phyloP scores from a whole-genome alignment of 2,113 vertebrate species.

The Lutjanus erythropterus region DNA sequence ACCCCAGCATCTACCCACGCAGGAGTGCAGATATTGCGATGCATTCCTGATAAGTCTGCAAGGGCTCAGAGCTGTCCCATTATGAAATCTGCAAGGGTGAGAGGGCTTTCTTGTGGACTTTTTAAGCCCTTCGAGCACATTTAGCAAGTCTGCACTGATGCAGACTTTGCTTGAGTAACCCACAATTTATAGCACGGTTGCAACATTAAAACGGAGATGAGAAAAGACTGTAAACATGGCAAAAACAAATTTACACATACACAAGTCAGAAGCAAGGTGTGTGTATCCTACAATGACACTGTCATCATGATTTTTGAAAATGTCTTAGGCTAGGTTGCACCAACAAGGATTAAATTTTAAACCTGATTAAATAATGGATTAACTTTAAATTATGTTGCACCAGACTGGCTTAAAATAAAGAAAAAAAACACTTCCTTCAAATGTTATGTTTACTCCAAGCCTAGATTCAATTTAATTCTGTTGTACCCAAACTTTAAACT shows the following conservation, averaged over 20 bases:
- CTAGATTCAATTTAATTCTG: too few relatives aligned
- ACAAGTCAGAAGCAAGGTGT: neutral
- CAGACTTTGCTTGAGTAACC: constrained; percentile 5
- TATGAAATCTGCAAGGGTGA: constrained; percentile 40
- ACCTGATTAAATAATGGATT: too few relatives aligned
- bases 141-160: neutral
- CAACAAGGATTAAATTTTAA: too few relatives aligned
- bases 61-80: constrained; percentile 18
- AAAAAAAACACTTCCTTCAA: too few relatives aligned
- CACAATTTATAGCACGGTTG: neutral
- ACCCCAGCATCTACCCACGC: neutral
- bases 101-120: constrained; percentile 10
- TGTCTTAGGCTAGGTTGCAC: too few relatives aligned
- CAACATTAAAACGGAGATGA: constrained; percentile 6
- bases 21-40: constrained; percentile 9
- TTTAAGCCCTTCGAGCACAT: constrained; percentile 7
- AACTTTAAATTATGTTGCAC: too few relatives aligned
- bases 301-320: neutral
- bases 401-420: too few relatives aligned
- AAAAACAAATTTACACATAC: neutral
- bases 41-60: constrained; percentile 45
- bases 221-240: neutral
- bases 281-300: neutral
- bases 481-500: too few relatives aligned
- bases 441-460: too few relatives aligned